These are phyloP conservation scores for Myripristis murdjan DNA, from an alignment of 2,797 vertebrate genomes.

Conservation along the genomic window DNA sequence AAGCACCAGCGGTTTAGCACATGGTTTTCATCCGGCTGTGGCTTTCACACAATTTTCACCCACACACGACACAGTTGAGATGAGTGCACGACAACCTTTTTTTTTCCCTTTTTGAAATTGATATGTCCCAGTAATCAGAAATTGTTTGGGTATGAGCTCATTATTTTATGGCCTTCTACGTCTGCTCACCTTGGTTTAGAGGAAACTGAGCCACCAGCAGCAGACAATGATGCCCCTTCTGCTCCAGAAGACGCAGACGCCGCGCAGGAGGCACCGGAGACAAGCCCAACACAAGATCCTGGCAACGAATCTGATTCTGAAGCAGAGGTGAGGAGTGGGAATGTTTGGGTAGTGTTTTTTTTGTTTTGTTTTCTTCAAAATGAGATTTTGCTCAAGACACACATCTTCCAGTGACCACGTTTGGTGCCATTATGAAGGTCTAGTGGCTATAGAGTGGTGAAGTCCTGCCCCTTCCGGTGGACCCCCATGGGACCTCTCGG, in stretches of 20 bases:
- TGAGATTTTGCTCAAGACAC: background rate
- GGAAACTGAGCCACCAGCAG: background rate
- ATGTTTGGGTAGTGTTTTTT: background rate
- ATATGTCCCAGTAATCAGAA: constrained; percentile 7
- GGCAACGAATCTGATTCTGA: background rate
- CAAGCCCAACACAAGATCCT: background rate
- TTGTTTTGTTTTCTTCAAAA: background rate
- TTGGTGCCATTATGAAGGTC: too few relatives aligned
- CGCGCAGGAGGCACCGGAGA: background rate
- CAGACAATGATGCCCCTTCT: background rate
- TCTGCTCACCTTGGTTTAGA: constrained; percentile 38
- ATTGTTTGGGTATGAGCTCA: background rate
- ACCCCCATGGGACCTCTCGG: too few relatives aligned
- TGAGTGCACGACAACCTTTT: background rate
- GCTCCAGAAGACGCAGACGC: background rate
- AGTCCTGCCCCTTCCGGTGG: too few relatives aligned
- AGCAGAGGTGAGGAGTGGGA: constrained; percentile 23
- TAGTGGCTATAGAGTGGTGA: too few relatives aligned
- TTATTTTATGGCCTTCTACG: constrained; percentile 30
- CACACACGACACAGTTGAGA: too few relatives aligned
- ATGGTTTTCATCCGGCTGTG: background rate
- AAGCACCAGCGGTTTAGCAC: constrained; percentile 6
- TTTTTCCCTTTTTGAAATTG: constrained; percentile 19
- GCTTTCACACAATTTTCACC: too few relatives aligned
- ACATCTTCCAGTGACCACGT: too few relatives aligned